Evolutionary conservation across 2,113 vertebrate species (phyloP), one percentile per base, ranked within the genome.

Genomic region (Antigone vipio): DNA sequence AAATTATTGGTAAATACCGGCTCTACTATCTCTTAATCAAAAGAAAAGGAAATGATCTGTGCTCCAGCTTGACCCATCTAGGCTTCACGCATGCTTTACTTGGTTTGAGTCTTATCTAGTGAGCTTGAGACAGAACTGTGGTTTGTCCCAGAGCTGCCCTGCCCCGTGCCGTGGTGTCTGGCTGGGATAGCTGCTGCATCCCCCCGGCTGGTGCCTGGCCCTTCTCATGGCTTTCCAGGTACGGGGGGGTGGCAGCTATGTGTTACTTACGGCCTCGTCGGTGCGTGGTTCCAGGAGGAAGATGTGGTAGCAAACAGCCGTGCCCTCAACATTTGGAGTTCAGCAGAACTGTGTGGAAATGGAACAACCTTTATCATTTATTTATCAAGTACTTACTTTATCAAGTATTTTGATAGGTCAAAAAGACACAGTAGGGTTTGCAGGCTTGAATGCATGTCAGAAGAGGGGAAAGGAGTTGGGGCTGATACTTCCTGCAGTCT

Each of bases 401-500:
- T 47, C 24, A 66, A 85, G 27, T 30, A 3, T 60, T 86, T 44
- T 66, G 20, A 1, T 21, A 29, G 12, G 13, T 55, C n/a, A n/a
- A 14, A n/a, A 19, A 8, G 9, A 12, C 32, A 38, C 27, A 15
- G 42, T 24, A 30, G 53, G 24, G 17, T 19, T 87, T 45, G 32
- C 15, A 34, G 76, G 30, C 40, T 88, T 79, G 18, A 77, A 59
- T 17, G 9, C 5, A 2, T 12, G 3, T 19, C 9, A 2, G 27
- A 40, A 66, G 35, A 56, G 26, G 4, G 4, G 12, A 62, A 62
- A 9, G 2, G 2, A 1, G 0, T 1, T 58, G 11, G 7, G 34
- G 15, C 11, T 88, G 64, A 15, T 45, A 3, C 12, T 64, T 69
- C 26, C 22, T 69, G 34, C 40, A 42, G 18, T 24, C 26, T 40